Evolutionary conservation across 2,113 vertebrate genomes (phyloP).

Genomic region (Cheilinus undulatus): DNA sequence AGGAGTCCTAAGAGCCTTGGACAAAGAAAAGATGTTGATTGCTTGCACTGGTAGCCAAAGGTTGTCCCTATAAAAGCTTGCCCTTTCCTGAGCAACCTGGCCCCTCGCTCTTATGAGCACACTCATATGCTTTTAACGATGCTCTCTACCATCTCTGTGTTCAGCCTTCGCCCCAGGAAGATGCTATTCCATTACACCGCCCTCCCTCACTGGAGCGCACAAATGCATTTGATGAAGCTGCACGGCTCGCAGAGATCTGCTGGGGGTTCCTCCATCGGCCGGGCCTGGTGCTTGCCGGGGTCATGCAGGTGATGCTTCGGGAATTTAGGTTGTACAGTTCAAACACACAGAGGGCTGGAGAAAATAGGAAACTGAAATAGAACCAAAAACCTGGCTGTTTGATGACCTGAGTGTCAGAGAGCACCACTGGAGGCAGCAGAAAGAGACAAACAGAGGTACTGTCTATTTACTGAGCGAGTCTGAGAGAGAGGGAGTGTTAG

Average conservation of each 20-base stretch:
- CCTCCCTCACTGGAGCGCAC: constrained; percentile 23
- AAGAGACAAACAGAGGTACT: constrained; percentile 10
- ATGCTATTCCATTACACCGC: constrained; percentile 57
- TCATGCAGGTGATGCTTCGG: constrained; percentile 37
- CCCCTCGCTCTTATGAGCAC: constrained; percentile 58
- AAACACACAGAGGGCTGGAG: not conserved
- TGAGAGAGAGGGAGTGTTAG: not conserved
- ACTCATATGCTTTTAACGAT: constrained; percentile 76
- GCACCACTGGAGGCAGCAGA: constrained; percentile 7
- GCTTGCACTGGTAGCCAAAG: constrained; percentile 70
- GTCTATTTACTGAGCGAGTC: constrained; percentile 1
- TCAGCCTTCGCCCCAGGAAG: constrained; percentile 63
- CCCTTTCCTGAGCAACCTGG: constrained; percentile 61
- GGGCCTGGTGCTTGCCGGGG: constrained; percentile 33
- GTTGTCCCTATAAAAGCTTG: constrained; percentile 76
- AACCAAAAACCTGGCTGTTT: constrained; percentile 31
- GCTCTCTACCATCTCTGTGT: constrained; percentile 54
- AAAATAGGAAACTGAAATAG: constrained; percentile 40
- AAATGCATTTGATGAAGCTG: constrained; percentile 54
- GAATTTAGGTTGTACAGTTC: constrained; percentile 22
- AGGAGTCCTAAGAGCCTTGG: constrained; percentile 51
- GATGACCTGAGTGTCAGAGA: constrained; percentile 31
- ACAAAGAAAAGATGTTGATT: constrained; percentile 74
- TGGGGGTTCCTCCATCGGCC: constrained; percentile 14
- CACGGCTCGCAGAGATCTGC: constrained; percentile 22